Evolutionary conservation across 2,797 vertebrate species (phyloP).

Genomic region (Danio kyathit): DNA sequence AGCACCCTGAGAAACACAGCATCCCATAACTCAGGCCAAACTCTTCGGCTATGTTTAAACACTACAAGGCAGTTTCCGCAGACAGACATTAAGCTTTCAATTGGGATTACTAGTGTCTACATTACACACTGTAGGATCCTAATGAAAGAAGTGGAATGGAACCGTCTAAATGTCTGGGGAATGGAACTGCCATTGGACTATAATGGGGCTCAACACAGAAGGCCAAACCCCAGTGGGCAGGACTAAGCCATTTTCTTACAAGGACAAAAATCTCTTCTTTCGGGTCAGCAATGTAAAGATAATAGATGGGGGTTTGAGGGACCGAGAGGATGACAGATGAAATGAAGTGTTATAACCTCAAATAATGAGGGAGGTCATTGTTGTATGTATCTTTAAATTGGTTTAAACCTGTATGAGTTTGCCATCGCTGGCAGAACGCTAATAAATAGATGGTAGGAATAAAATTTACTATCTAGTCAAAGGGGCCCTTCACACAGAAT

Average conservation of each 20-base stretch:
- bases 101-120: not conserved
- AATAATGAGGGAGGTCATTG: not conserved
- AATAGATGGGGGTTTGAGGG: conserved; percentile 16
- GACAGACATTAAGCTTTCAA: conserved; percentile 13
- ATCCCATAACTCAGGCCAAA: conserved; percentile 4
- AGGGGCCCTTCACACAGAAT: too few relatives aligned
- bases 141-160: conserved; percentile 25
- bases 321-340: not conserved
- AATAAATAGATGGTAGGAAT: too few relatives aligned
- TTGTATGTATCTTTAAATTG: too few relatives aligned
- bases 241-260: conserved; percentile 4
- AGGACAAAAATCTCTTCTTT: not conserved
- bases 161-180: conserved; percentile 15
- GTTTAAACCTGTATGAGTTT: too few relatives aligned
- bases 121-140: not conserved
- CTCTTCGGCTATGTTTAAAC: not conserved
- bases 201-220: conserved; percentile 6
- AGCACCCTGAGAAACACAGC: conserved; percentile 20
- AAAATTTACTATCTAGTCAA: too few relatives aligned
- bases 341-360: not conserved
- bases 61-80: not conserved
- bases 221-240: conserved; percentile 3
- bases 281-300: not conserved
- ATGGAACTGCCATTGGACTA: not conserved
- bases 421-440: too few relatives aligned